A percentile compares a stretch with the other conserved stretches of the same genome.
Evolutionary conservation across 2,888 invertebrate genomes (phyloP).

Genomic region (Amblyteles armatorius): DNA sequence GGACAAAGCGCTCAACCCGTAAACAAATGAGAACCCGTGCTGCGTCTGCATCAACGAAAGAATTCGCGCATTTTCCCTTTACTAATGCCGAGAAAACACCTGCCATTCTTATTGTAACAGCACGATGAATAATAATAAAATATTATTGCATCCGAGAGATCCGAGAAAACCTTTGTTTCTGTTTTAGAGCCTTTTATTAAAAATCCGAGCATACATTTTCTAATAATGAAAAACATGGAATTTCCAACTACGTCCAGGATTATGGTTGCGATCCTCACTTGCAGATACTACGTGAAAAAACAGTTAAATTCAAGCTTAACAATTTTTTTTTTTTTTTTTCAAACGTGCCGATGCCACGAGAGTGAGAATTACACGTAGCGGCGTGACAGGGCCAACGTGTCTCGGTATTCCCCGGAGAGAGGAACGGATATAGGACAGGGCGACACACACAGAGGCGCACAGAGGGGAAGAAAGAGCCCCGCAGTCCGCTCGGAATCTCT

Average conservation of each 20-base stretch:
- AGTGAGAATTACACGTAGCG: not conserved
- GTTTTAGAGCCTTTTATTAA: not conserved
- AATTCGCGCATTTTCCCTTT: conserved; percentile 14
- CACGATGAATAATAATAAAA: not conserved
- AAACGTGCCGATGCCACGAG: conserved; percentile 5
- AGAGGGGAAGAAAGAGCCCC: conserved; percentile 37
- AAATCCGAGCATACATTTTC: not conserved
- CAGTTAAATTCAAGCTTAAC: not conserved
- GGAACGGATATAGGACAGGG: conserved; percentile 59
- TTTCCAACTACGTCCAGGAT: not conserved
- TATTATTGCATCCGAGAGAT: conserved; percentile 1
- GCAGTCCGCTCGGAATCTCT: conserved; percentile 40
- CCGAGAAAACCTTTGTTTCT: not conserved
- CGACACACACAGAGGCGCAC: not conserved
- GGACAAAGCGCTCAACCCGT: conserved; percentile 2
- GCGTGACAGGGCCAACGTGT: conserved; percentile 41
- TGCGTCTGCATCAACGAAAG: not conserved
- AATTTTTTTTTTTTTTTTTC: not conserved
- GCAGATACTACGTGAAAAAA: conserved; percentile 2
- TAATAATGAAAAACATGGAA: not conserved
- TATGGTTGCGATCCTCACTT: not conserved
- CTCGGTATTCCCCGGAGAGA: conserved; percentile 44
- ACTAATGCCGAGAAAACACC: conserved; percentile 5
- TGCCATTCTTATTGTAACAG: not conserved
- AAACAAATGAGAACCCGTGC: conserved; percentile 20